Conservation (phyloP, 2,113 vertebrate species). For the Silurus meridionalis region DNA sequence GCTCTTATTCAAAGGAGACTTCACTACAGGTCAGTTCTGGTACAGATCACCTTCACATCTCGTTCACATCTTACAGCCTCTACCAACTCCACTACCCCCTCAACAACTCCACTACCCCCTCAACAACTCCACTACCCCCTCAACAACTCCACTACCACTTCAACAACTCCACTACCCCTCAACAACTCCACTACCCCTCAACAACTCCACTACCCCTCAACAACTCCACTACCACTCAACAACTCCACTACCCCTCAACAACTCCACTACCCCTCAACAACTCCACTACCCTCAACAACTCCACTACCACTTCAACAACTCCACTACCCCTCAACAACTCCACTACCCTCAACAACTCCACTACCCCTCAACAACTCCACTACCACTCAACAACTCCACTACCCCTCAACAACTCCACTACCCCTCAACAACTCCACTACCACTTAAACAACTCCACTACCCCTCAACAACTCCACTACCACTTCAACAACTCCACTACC, state of each 20-base stretch:
- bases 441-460: neutral
- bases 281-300: neutral
- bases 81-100: neutral
- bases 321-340: neutral
- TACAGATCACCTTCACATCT: neutral
- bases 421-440: neutral
- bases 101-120: neutral
- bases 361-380: neutral
- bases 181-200: neutral
- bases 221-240: neutral
- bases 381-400: neutral
- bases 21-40: slow-evolving; percentile 82
- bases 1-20: slow-evolving; percentile 79
- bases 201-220: neutral
- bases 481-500: neutral
- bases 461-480: neutral
- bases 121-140: neutral
- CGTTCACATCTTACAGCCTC: neutral
- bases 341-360: neutral
- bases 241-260: neutral
- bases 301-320: neutral
- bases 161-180: neutral
- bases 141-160: neutral
- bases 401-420: neutral
- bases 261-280: neutral